Evolutionary conservation across 1,140 invertebrate species (phyloP).

Genomic region (silkworm (Bombyx mori)): DNA sequence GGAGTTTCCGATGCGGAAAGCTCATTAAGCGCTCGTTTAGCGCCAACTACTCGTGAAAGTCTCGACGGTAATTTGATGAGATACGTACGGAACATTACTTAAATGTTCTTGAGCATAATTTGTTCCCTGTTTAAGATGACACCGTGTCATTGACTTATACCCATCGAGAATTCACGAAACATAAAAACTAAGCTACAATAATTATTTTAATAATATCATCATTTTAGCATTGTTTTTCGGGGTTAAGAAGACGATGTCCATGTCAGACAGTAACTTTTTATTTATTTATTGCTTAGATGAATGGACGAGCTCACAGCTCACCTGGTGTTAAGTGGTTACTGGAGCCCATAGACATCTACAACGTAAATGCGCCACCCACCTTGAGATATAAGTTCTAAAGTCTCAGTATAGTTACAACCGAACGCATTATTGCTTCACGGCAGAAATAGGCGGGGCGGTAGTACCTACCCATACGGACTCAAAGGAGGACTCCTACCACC

Average conservation of each 20-base stretch:
- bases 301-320: too few relatives aligned
- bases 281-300: too few relatives aligned
- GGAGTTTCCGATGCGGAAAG: background rate
- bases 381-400: too few relatives aligned
- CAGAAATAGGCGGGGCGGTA: too few relatives aligned
- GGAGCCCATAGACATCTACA: too few relatives aligned
- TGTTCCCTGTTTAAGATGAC: background rate
- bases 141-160: background rate
- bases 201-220: background rate
- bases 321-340: too few relatives aligned
- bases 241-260: background rate
- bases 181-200: background rate
- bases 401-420: too few relatives aligned
- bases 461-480: too few relatives aligned
- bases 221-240: background rate
- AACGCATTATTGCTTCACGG: too few relatives aligned
- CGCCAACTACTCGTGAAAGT: constrained; percentile 7
- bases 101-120: background rate
- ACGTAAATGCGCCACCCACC: too few relatives aligned
- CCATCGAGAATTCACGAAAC: background rate
- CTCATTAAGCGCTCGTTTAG: constrained; percentile 7
- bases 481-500: too few relatives aligned
- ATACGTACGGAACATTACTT: constrained; percentile 10
- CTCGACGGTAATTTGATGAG: constrained; percentile 6
- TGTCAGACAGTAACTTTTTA: too few relatives aligned